Evolutionary conservation across 2,113 vertebrate species (phyloP).

Genomic region (Hyaena hyaena): DNA sequence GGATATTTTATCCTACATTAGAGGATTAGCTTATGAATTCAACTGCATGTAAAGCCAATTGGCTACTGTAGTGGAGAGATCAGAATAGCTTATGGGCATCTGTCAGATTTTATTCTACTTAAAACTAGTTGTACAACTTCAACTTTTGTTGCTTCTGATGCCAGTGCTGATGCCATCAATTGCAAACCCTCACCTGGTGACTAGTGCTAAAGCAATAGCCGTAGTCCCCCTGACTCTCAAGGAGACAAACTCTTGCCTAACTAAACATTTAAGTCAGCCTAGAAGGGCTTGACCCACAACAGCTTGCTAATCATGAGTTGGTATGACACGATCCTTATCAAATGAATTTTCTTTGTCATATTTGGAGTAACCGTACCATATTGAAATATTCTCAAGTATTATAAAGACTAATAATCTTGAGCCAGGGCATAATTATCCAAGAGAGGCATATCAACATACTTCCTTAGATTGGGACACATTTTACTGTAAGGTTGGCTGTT

Average conservation of each 20-base stretch:
- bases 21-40: background rate
- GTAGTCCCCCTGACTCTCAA: background rate
- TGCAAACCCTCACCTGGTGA: background rate
- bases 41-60: background rate
- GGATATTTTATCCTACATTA: background rate
- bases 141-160: background rate
- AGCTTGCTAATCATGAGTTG: background rate
- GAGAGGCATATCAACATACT: background rate
- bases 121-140: background rate
- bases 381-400: background rate
- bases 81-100: background rate
- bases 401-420: background rate
- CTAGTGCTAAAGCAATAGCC: background rate
- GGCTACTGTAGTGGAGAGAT: background rate
- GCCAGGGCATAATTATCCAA: background rate
- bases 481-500: accelerated
- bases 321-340: background rate
- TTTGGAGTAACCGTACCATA: background rate
- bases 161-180: background rate
- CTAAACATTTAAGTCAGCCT: background rate
- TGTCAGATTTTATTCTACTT: conserved; percentile 2
- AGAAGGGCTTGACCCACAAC: background rate
- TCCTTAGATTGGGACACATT: background rate
- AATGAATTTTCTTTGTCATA: background rate
- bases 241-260: background rate